A percentile compares a stretch with the other conserved stretches of the same genome.
phyloP scores from a whole-genome alignment of 92 coral and sea anemone species.

The Blastomussa wellsi region DNA sequence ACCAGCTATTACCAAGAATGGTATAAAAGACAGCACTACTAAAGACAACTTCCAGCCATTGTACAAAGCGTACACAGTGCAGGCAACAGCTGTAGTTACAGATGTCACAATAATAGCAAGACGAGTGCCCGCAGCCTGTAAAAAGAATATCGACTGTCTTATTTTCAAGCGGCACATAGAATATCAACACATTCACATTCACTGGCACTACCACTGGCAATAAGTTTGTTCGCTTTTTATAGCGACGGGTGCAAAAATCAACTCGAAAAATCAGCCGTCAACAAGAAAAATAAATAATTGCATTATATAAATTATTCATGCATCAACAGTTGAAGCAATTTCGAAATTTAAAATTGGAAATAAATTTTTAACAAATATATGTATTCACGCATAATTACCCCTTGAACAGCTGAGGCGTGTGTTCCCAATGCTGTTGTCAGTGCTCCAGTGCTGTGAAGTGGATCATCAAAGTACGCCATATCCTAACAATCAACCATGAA shows the following conservation, averaged over 20 bases:
- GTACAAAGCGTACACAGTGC: constrained; percentile 69
- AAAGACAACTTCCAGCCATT: constrained; percentile 92
- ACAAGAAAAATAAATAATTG: no score
- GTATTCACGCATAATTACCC: constrained; percentile 55
- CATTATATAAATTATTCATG: no score
- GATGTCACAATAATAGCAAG: constrained; percentile 69
- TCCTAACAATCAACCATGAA: constrained; percentile 49
- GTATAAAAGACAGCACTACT: constrained; percentile 82
- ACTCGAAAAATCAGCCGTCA: no score
- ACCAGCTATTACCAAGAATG: constrained; percentile 73
- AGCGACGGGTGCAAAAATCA: not conserved
- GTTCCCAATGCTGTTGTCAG: constrained; percentile 82
- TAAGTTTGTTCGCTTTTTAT: not conserved
- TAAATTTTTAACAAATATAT: not conserved
- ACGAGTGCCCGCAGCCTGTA: constrained; percentile 84
- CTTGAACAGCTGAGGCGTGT: constrained; percentile 92
- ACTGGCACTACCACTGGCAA: not conserved
- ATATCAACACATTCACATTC: not conserved
- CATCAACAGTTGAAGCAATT: no score
- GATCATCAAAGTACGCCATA: constrained; percentile 91
- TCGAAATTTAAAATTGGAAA: no score
- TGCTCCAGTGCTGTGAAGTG: constrained; percentile 89
- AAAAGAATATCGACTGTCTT: not conserved
- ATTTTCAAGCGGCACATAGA: not conserved
- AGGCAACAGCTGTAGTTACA: constrained; percentile 66